Evolutionary conservation across 2,888 invertebrate genomes (phyloP).

Genomic region (Cephus spinipes): DNA sequence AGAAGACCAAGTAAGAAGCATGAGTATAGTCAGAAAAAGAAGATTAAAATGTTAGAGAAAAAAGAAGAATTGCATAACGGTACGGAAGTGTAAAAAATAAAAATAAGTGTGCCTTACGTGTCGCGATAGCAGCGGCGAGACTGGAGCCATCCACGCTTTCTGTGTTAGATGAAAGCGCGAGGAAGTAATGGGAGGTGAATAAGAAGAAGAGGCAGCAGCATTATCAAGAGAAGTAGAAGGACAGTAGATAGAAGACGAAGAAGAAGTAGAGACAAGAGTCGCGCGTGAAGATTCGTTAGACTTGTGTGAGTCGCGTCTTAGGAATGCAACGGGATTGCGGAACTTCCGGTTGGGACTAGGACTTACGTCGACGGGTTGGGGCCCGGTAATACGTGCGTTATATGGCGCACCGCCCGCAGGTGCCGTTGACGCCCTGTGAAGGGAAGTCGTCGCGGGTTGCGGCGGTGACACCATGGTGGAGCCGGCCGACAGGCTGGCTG

Average conservation of each 20-base stretch:
- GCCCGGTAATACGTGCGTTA: slow-evolving; percentile 81
- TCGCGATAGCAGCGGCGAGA: slow-evolving; percentile 18
- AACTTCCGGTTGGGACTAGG: slow-evolving; percentile 24
- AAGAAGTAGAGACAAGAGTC: slow-evolving; percentile 11
- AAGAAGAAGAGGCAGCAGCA: not conserved
- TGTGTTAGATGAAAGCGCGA: slow-evolving; percentile 22
- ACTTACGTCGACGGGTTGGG: slow-evolving; percentile 91
- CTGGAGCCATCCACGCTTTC: slow-evolving; percentile 15
- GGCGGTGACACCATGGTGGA: slow-evolving; percentile 56
- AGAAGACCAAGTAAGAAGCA: not conserved
- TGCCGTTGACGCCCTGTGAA: slow-evolving; percentile 60
- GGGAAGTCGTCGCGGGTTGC: slow-evolving; percentile 61
- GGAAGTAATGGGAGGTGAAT: slow-evolving; percentile 5
- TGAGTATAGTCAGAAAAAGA: not conserved
- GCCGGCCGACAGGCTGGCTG: slow-evolving; percentile 62
- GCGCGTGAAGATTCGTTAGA: slow-evolving; percentile 11
- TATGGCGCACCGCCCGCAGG: slow-evolving; percentile 70
- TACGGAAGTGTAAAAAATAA: slow-evolving; percentile 5
- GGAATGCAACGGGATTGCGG: slow-evolving; percentile 13
- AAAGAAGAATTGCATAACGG: not conserved
- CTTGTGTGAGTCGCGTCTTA: not conserved
- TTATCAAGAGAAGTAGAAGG: slow-evolving; percentile 5
- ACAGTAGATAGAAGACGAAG: slow-evolving; percentile 10
- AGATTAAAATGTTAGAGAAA: not conserved
- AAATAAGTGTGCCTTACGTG: slow-evolving; percentile 22